Conservation (phyloP, 2,888 invertebrate species). For the Graphium colonna region DNA sequence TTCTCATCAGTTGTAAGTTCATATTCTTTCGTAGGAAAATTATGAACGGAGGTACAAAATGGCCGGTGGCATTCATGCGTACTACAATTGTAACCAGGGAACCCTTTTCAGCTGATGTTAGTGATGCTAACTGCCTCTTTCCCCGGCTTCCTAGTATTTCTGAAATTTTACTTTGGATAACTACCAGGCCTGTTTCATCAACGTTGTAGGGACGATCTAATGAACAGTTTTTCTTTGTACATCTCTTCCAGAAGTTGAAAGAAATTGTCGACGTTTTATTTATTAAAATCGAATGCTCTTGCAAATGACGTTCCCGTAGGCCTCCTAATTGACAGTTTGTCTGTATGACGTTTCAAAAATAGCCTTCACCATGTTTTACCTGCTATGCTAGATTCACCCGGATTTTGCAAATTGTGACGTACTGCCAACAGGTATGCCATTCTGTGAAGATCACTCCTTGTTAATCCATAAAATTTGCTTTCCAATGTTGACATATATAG, state of each 20-base stretch:
- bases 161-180: no score
- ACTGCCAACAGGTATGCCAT: no score
- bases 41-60: constrained; percentile 16
- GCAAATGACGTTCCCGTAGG: no score
- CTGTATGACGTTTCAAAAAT: no score
- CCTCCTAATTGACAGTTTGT: no score
- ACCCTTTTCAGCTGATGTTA: constrained; percentile 35
- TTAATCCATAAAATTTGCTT: background rate
- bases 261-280: no score
- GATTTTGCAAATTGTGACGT: no score
- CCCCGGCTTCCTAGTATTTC: background rate
- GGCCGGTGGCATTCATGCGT: no score
- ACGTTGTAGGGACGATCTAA: constrained; percentile 28
- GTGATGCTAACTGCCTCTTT: constrained; percentile 24
- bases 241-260: constrained; percentile 28
- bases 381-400: no score
- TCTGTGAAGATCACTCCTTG: no score
- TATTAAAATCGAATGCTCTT: no score
- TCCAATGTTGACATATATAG: background rate
- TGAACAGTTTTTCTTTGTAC: constrained; percentile 22
- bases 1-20: constrained; percentile 36
- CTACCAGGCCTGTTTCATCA: constrained; percentile 23
- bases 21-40: constrained; percentile 37
- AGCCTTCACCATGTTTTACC: no score
- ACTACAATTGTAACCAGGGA: constrained; percentile 33